Conservation (phyloP, 2,888 invertebrate species). For the Colletes collaris region DNA sequence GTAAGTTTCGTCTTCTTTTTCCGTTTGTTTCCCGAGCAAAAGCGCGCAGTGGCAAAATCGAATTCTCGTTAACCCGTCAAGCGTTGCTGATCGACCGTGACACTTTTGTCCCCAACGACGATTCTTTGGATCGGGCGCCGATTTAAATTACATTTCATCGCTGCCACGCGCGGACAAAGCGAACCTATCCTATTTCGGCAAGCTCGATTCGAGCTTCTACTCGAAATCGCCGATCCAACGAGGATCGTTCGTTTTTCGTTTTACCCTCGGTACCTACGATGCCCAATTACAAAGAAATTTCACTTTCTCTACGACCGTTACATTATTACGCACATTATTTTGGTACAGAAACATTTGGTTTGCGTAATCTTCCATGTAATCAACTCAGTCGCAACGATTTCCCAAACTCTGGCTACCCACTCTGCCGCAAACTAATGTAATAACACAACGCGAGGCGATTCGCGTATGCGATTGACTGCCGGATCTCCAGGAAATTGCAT, state of each 20-base stretch:
- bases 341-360: not conserved
- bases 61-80: constrained; percentile 75
- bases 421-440: constrained; percentile 23
- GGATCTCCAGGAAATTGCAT: constrained; percentile 28
- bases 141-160: constrained; percentile 69
- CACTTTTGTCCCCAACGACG: constrained; percentile 44
- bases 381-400: constrained; percentile 30
- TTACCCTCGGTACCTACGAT: not conserved
- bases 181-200: constrained; percentile 4
- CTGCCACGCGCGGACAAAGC: constrained; percentile 24
- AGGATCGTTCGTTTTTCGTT: not conserved
- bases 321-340: not conserved
- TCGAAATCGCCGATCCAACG: constrained; percentile 6
- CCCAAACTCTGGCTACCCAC: not conserved
- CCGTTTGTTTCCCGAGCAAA: constrained; percentile 42
- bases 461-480: not conserved
- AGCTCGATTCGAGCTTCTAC: constrained; percentile 1
- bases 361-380: constrained; percentile 23
- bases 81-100: constrained; percentile 71
- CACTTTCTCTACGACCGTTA: not conserved
- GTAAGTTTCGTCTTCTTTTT: constrained; percentile 21
- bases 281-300: constrained; percentile 8
- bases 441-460: constrained; percentile 14
- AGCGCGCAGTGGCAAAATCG: constrained; percentile 61
- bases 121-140: constrained; percentile 42